Base-by-base conservation (phyloP, 2,888 invertebrate species). In the Pterostichus madidus region DNA sequence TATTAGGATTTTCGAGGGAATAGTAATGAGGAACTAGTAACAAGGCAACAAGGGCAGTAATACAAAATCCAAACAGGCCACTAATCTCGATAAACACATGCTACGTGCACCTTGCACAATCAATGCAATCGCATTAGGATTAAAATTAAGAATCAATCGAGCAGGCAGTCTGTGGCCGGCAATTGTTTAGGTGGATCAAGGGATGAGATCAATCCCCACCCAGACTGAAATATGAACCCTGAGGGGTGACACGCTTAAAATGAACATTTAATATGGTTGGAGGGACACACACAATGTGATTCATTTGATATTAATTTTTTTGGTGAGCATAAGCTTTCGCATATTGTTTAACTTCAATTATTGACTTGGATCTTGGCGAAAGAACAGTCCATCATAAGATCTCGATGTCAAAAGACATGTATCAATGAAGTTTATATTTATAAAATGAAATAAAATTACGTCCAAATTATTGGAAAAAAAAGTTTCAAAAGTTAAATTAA, bases 181-280 rank as follows among this genome's bases (percentile, higher is more conserved):
- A 39, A 71, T 71, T 71, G 68, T 71, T 71, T 39, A 44, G 17
- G 56, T 56, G 56, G 56, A 56, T 56, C 56, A 56, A 6, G n/a
- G 56, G 56, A 56, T 44, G 44, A 71, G 68, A 15, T 35, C 39
- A 35, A 32, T 17, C 64, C 83, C 52, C 83, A 44, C 80, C 80
- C 80, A 83, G 77, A 80, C 80, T 84, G 84, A 61, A 84, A 79
- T 52, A 52, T 68, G 80, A 76, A 76, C 59, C 64, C 46, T 61
- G 56, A 10, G 80, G 84, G 86, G 87, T 86, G 87, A 87, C 87
- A 86, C 86, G 83, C 64, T 77, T 87, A 87, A 89, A 89, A 89
- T 89, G 89, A 89, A 88, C 89, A 89, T 89, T 89, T 89, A 89
- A 89, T 89, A 86, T 86, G 87, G 88, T 76, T 86, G 87, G 86